These are phyloP conservation scores for Parazoanthus swiftii DNA, from an alignment of 92 coral and sea anemone genomes.

Conservation along the genomic window DNA sequence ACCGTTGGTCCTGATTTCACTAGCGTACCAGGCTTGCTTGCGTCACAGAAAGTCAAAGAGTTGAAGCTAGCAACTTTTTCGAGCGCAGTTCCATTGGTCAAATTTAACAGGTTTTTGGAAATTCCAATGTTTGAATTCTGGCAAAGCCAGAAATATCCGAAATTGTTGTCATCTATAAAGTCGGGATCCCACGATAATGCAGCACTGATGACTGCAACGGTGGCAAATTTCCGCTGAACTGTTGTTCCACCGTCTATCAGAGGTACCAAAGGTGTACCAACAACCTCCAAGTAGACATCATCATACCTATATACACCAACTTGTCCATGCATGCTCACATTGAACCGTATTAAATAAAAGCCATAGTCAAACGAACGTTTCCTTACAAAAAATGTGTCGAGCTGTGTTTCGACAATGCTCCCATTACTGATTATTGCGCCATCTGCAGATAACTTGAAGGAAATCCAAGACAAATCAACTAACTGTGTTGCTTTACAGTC, in stretches of 20 bases:
- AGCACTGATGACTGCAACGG: constrained; percentile 41
- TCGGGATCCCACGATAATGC: constrained; percentile 66
- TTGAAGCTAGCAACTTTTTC: constrained; percentile 32
- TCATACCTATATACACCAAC: constrained; percentile 50
- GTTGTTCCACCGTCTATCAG: constrained; percentile 50
- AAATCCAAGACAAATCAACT: constrained; percentile 54
- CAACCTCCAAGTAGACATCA: constrained; percentile 55
- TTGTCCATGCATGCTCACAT: constrained; percentile 67
- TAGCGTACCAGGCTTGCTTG: constrained; percentile 39
- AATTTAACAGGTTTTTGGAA: background rate
- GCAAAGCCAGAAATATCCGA: constrained; percentile 66
- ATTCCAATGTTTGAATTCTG: constrained; percentile 46
- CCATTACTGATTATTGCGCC: background rate
- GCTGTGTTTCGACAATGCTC: constrained; percentile 26
- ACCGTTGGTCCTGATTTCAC: constrained; percentile 46
- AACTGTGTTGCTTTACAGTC: constrained; percentile 65
- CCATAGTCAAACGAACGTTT: constrained; percentile 58
- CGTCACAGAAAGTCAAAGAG: constrained; percentile 48
- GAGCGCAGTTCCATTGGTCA: constrained; percentile 31
- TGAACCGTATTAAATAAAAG: constrained; percentile 50
- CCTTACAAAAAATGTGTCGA: constrained; percentile 22
- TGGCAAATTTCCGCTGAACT: constrained; percentile 44
- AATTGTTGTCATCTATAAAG: constrained; percentile 37
- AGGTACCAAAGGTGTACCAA: constrained; percentile 50
- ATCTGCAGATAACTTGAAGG: constrained; percentile 17